Percentiles rank a stretch among this genome's conserved stretches.
These are phyloP conservation scores for Boloria euphrosyne DNA, from an alignment of 2,888 invertebrate genomes.

Conservation along the genomic window DNA sequence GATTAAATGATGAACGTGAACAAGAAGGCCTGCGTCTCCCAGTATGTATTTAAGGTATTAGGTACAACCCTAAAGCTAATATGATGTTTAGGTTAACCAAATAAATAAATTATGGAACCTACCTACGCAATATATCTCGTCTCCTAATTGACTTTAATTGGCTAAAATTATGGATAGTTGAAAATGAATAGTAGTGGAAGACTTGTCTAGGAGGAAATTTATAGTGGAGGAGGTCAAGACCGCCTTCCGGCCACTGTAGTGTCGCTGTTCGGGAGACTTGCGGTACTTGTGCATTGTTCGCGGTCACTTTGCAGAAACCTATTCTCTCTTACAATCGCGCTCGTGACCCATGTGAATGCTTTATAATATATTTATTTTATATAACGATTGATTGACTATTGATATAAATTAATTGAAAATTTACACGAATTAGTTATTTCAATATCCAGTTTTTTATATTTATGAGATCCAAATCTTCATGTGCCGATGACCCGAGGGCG, in stretches of 20 bases:
- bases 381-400: constrained; percentile 3
- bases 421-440: constrained; percentile 3
- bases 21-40: constrained; percentile 37
- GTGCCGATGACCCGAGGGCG: constrained; percentile 71
- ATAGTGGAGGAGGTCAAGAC: constrained; percentile 43
- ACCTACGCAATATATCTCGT: not conserved
- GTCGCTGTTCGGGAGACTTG: constrained; percentile 46
- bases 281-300: constrained; percentile 48
- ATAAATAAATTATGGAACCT: constrained; percentile 4
- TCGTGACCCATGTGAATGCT: not conserved
- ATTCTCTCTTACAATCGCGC: constrained; percentile 24
- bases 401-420: not conserved
- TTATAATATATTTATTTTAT: not conserved
- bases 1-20: constrained; percentile 45
- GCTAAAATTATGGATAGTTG: constrained; percentile 22
- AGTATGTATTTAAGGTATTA: constrained; percentile 2
- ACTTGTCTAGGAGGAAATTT: constrained; percentile 35
- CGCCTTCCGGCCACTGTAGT: constrained; percentile 36
- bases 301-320: constrained; percentile 39
- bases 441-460: constrained; percentile 48
- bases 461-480: constrained; percentile 67
- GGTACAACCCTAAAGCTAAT: not conserved
- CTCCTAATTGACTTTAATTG: constrained; percentile 22
- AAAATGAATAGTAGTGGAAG: constrained; percentile 26
- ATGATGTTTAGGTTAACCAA: constrained; percentile 3